Percentiles rank a stretch among this genome's conserved stretches.
Conservation (phyloP, 2,113 vertebrate genomes). For the Rhinoptilus africanus region DNA sequence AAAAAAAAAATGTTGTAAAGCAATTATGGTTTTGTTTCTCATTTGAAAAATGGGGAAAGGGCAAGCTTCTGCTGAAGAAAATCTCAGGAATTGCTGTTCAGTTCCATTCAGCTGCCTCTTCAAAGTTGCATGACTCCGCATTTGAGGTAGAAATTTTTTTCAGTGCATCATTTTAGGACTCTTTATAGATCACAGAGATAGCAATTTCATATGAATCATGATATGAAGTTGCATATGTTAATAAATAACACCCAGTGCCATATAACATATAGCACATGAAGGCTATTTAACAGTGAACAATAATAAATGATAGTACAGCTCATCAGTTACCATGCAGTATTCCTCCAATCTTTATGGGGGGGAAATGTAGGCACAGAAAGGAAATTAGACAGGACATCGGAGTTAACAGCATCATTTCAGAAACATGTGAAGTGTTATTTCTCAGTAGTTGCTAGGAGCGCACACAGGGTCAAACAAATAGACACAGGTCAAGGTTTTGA, state of each 20-base stretch:
- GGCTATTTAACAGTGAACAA: background rate
- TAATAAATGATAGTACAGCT: background rate
- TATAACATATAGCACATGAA: background rate
- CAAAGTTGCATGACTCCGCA: background rate
- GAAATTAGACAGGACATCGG: background rate
- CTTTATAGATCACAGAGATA: background rate
- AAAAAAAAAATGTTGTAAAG: background rate
- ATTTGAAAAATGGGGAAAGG: background rate
- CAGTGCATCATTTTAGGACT: background rate
- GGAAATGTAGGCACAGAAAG: background rate
- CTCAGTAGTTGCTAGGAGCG: background rate
- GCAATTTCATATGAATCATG: background rate
- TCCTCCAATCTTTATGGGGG: background rate
- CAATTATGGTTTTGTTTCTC: background rate
- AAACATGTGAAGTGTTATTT: background rate
- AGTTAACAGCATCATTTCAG: background rate
- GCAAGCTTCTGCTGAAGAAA: background rate
- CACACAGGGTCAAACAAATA: background rate
- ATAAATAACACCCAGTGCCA: background rate
- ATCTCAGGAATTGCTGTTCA: background rate
- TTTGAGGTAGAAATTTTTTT: background rate
- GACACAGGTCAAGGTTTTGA: background rate
- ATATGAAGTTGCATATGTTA: background rate
- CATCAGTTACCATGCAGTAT: background rate
- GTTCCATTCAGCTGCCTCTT: background rate